A percentile compares a stretch with the other conserved stretches of the same genome.
phyloP scores from a whole-genome alignment of 2,797 vertebrate genomes.

The Potorous gilbertii region DNA sequence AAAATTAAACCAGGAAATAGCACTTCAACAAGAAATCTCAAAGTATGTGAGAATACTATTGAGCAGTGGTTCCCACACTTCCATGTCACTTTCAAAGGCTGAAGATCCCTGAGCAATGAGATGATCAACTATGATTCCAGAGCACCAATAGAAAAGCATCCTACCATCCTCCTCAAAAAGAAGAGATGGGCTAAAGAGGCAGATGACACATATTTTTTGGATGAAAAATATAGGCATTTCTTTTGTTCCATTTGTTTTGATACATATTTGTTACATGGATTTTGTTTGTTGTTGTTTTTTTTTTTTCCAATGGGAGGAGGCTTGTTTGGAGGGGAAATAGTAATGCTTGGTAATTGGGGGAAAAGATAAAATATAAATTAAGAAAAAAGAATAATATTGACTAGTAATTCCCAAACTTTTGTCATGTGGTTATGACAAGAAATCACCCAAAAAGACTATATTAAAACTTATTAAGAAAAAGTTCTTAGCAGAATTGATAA shows the following conservation, averaged over 20 bases:
- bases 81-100: not conserved
- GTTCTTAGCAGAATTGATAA: not conserved
- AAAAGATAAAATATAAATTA: not conserved
- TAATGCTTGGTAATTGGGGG: not conserved
- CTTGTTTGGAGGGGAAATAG: not conserved
- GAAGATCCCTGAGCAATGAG: not conserved
- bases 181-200: not conserved
- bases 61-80: not conserved
- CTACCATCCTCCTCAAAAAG: not conserved
- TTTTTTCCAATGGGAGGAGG: not conserved
- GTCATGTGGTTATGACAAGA: not conserved
- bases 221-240: not conserved
- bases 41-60: not conserved
- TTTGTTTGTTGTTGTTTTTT: not conserved
- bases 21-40: not conserved
- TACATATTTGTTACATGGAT: not conserved
- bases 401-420: not conserved
- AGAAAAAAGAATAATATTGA: not conserved
- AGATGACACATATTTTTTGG: not conserved
- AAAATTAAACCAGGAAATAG: not conserved
- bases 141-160: not conserved
- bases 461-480: not conserved
- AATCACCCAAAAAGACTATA: not conserved
- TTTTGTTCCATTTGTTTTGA: not conserved
- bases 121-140: not conserved